Evolutionary conservation across 2,888 invertebrate species (phyloP), one percentile per base, ranked within the genome.

Genomic region (Meta bourneti): DNA sequence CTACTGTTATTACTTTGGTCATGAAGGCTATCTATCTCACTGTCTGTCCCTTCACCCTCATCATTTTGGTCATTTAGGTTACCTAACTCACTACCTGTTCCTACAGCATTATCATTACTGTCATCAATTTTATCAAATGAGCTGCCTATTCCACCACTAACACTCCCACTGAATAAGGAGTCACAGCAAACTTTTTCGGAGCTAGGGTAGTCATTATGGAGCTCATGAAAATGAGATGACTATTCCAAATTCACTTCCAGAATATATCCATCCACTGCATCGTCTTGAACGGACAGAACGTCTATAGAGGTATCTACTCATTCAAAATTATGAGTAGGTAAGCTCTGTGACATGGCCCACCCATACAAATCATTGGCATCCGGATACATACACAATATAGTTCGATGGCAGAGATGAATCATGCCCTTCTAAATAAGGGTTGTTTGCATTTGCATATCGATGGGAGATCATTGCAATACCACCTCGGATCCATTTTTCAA

Each of bases 311-410:
- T 7, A 8, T 54, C 54, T 8, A 54, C 54, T 71, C 88, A 92
- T 89, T 86, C 13, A 85, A 89, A 93, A 48, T 81, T 85, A 49
- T 69, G 51, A 70, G 19, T 48, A 5, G 93, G 90, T 20, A 93
- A 70, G 51, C 51, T 16, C 19, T 84, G 51, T 6, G 61, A 69
- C 84, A 93, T 90, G 19, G 90, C 84, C 52, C 34, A 89, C 7
- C 92, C 93, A 83, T 93, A 93, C 54, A 93, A 77, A 79, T 93
- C 93, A 85, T 93, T 93, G 6, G 82, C 83, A 83, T 93, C 93
- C 7, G 92, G 9, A 54, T 54, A 54, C 54, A 54, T 54, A 0
- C 20, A 0, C 1, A 5, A 2, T 13, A 6, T 54, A 54, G n/a
- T n/a, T n/a, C n/a, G n/a, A n/a, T n/a, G n/a, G n/a, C n/a, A n/a